A percentile compares a stretch with the other conserved stretches of the same genome.
These are phyloP conservation scores for Sceloporus tristichus DNA, from an alignment of 2,113 vertebrate genomes.

Conservation along the genomic window DNA sequence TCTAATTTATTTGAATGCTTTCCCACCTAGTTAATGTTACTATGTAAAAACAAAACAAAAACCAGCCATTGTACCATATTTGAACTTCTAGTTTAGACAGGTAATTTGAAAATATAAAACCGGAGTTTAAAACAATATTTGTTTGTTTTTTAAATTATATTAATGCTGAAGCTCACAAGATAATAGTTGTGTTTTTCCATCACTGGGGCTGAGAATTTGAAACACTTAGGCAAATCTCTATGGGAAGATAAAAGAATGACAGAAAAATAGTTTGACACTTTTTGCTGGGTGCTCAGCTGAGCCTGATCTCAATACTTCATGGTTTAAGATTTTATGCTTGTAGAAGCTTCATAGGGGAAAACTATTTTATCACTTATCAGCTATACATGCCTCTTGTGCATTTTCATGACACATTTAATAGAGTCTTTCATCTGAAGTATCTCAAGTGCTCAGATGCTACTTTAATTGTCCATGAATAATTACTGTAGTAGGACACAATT, in stretches of 20 bases:
- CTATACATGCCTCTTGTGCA: rapidly evolving
- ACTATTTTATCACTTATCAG: constrained; percentile 14
- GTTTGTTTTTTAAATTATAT: neutral
- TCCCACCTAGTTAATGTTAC: neutral
- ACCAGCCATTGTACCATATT: neutral
- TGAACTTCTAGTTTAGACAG: neutral
- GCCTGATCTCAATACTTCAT: neutral
- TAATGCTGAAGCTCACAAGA: neutral
- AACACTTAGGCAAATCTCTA: neutral
- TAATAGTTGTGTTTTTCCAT: constrained; percentile 5
- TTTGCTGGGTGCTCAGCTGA: neutral
- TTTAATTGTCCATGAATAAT: constrained; percentile 17
- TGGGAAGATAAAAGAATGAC: neutral
- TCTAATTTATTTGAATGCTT: constrained; percentile 7
- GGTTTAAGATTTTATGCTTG: constrained; percentile 20
- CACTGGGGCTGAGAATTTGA: neutral
- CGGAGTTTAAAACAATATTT: constrained; percentile 10
- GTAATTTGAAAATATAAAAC: constrained; percentile 7
- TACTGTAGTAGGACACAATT: neutral
- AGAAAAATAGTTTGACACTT: neutral
- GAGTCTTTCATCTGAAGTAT: neutral
- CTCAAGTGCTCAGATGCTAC: neutral
- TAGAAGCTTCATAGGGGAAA: neutral
- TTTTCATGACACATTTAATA: constrained; percentile 18
- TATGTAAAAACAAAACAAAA: neutral